These are phyloP conservation scores for Pangasius larnaudii DNA, from an alignment of 2,797 vertebrate genomes.

Conservation along the genomic window DNA sequence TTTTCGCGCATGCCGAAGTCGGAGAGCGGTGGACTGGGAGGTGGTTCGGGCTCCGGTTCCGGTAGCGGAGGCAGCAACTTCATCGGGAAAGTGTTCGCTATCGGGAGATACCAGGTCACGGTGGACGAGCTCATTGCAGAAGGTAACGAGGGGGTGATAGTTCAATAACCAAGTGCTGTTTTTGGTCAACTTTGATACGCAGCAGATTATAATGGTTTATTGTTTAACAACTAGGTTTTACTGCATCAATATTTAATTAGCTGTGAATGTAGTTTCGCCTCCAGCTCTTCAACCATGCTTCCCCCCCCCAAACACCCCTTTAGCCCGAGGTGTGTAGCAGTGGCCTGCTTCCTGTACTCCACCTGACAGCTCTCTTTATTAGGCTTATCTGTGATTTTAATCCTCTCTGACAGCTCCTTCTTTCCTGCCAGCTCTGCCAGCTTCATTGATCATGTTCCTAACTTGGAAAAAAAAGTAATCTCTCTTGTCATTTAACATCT, in stretches of 20 bases:
- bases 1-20: constrained; percentile 94
- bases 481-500: not conserved
- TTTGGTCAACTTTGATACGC: not conserved
- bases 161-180: not conserved
- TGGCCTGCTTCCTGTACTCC: not conserved
- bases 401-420: not conserved
- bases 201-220: not conserved
- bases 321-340: not conserved
- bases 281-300: not conserved
- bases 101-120: constrained; percentile 90
- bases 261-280: constrained; percentile 46
- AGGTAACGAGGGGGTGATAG: constrained; percentile 70
- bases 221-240: not conserved
- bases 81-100: constrained; percentile 83
- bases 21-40: constrained; percentile 84
- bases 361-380: not conserved
- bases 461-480: not conserved
- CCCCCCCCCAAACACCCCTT: not conserved
- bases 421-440: not conserved
- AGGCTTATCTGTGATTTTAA: not conserved
- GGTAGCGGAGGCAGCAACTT: constrained; percentile 75
- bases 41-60: constrained; percentile 68
- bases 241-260: not conserved
- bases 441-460: not conserved
- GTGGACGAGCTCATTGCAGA: constrained; percentile 92